Base-by-base conservation (phyloP, 2,797 vertebrate species). In the Microtus californicus region DNA sequence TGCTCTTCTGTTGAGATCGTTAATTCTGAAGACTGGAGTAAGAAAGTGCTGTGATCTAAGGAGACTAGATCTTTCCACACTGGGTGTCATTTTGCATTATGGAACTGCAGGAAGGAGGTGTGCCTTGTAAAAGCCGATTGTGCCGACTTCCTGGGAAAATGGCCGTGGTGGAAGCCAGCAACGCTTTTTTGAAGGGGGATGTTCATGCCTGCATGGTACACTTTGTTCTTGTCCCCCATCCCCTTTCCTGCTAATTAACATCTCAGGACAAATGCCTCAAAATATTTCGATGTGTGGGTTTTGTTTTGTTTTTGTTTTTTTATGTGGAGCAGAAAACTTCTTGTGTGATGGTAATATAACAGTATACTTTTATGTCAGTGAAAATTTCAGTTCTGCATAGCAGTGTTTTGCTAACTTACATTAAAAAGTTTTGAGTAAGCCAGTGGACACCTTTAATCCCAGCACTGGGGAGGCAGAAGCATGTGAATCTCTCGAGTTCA, bases 261-360 rank as follows among this genome's bases (percentile, higher is more conserved):
- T 98, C 98, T 98, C 98, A 98, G 98, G 98, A 98, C 97, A 98
- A 14, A 97, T 97, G 98, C 98, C 97, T 97, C 97, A 97, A 71
- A 95, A 94, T 92, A 95, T 97, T 95, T 96, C 95, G 5, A 97
- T 96, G 90, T 98, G 95, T 73, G 45, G 97, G 96, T 97, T 40
- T 25, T 88, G 97, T 48, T 31, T 51, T 89, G 13, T 59, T 56
- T 48, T 31, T 29, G n/a, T n/a, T 89, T 6, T 59, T 56, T 51
- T n/a, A 67, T 97, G 96, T 97, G 95, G 89, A 92, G 91, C 17
- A 34, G 88, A 89, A 95, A 96, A 96, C 96, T 97, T 97, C 96
- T 95, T 98, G 89, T 98, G 97, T 98, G 96, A 98, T 95, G 89
- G 97, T 89, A 97, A 96, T 97, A 93, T 96, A 96, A 96, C 98